These are phyloP conservation scores for Ligdia adustata DNA, from an alignment of 2,888 invertebrate species.

Conservation along the genomic window DNA sequence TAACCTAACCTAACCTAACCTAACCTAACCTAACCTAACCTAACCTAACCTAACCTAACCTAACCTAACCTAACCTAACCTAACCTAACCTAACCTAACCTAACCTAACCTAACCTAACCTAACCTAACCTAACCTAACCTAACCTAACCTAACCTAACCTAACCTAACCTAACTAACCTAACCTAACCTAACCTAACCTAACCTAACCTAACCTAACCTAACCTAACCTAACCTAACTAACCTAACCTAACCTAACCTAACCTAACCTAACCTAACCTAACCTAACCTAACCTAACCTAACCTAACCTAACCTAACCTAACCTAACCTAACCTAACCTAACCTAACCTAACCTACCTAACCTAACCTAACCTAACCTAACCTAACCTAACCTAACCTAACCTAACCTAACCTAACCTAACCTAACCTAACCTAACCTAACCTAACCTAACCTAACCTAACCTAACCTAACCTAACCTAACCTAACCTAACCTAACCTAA, in stretches of 20 bases:
- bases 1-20: slow-evolving; percentile 12
- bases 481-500: slow-evolving; percentile 30
- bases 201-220: slow-evolving; percentile 34
- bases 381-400: slow-evolving; percentile 32
- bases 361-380: slow-evolving; percentile 32
- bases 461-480: slow-evolving; percentile 32
- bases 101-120: slow-evolving; percentile 30
- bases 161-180: slow-evolving; percentile 29
- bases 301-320: slow-evolving; percentile 29
- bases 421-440: slow-evolving; percentile 34
- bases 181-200: slow-evolving; percentile 29
- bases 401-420: slow-evolving; percentile 32
- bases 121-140: slow-evolving; percentile 31
- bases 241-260: slow-evolving; percentile 31
- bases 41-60: slow-evolving; percentile 31
- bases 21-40: slow-evolving; percentile 16
- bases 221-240: slow-evolving; percentile 29
- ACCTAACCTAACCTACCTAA: slow-evolving; percentile 31
- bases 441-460: slow-evolving; percentile 28
- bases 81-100: slow-evolving; percentile 31
- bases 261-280: slow-evolving; percentile 32
- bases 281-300: slow-evolving; percentile 31
- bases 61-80: slow-evolving; percentile 32
- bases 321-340: slow-evolving; percentile 32
- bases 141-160: slow-evolving; percentile 32